A percentile compares a stretch with the other conserved stretches of the same genome.
Conservation (phyloP, 2,888 invertebrate species). For the Neoascia interrupta region DNA sequence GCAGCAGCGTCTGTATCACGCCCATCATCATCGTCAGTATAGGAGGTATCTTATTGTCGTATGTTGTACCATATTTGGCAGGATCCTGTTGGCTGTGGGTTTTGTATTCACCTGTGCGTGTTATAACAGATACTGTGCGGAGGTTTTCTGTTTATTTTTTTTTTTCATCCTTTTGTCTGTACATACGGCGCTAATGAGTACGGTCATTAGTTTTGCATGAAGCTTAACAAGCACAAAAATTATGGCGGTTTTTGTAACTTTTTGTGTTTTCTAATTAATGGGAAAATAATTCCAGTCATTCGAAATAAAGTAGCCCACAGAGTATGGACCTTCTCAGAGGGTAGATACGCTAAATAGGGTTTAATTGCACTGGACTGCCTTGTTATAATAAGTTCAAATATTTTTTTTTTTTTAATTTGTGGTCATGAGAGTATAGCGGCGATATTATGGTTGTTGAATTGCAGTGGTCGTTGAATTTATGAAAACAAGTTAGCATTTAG, state of each 20-base stretch:
- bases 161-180: background rate
- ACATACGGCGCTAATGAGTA: constrained; percentile 27
- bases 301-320: background rate
- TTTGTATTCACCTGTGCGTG: constrained; percentile 14
- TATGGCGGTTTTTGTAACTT: background rate
- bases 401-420: too few species aligned
- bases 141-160: background rate
- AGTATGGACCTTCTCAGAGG: background rate
- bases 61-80: constrained; percentile 13
- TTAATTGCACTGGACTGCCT: background rate
- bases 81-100: constrained; percentile 6
- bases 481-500: too few species aligned
- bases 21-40: constrained; percentile 1
- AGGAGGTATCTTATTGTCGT: constrained; percentile 7
- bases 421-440: too few species aligned
- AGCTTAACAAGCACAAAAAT: background rate
- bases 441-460: too few species aligned
- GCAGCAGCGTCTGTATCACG: background rate
- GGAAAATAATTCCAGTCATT: constrained; percentile 17
- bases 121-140: constrained; percentile 8
- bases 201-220: constrained; percentile 41
- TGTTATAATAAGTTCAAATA: too few species aligned
- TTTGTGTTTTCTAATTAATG: constrained; percentile 9
- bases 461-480: too few species aligned
- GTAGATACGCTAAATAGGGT: background rate